phyloP scores from a whole-genome alignment of 2,888 invertebrate species.

The Formica aserva region DNA sequence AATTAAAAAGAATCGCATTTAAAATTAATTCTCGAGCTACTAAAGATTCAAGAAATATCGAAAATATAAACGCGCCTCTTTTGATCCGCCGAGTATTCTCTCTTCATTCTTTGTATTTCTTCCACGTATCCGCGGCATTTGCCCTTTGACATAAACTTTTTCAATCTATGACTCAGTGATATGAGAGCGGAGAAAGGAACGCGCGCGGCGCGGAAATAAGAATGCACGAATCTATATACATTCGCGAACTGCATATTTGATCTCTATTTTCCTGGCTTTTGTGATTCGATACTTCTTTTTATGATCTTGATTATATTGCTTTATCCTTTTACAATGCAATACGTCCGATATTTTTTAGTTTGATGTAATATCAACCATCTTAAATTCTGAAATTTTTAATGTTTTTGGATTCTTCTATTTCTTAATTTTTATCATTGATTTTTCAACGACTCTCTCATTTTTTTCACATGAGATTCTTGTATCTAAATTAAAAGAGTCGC shows the following conservation, averaged over 20 bases:
- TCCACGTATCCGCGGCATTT: slow-evolving; percentile 12
- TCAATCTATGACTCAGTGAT: slow-evolving; percentile 38
- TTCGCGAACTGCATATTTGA: slow-evolving; percentile 7
- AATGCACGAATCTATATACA: slow-evolving; percentile 18
- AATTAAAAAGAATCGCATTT: slow-evolving; percentile 24
- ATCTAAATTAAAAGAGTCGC: background rate
- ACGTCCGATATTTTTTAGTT: slow-evolving; percentile 5
- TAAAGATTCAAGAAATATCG: slow-evolving; percentile 30
- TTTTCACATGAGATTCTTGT: background rate
- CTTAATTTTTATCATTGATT: background rate
- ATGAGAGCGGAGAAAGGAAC: slow-evolving; percentile 7
- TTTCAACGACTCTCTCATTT: background rate
- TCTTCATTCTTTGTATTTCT: slow-evolving; percentile 34
- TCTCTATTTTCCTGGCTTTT: slow-evolving; percentile 39
- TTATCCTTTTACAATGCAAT: slow-evolving; percentile 14
- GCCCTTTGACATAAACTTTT: slow-evolving; percentile 49
- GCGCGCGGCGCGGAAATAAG: slow-evolving; percentile 15
- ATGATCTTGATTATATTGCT: slow-evolving; percentile 29
- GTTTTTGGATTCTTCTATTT: background rate
- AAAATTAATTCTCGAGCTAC: slow-evolving; percentile 20
- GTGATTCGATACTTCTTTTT: slow-evolving; percentile 9
- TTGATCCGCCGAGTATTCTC: slow-evolving; percentile 42
- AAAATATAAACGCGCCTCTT: slow-evolving; percentile 46
- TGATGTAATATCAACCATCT: background rate
- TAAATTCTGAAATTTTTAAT: background rate